Base-by-base conservation (phyloP, 2,113 vertebrate genomes). In the Macaca nemestrina region DNA sequence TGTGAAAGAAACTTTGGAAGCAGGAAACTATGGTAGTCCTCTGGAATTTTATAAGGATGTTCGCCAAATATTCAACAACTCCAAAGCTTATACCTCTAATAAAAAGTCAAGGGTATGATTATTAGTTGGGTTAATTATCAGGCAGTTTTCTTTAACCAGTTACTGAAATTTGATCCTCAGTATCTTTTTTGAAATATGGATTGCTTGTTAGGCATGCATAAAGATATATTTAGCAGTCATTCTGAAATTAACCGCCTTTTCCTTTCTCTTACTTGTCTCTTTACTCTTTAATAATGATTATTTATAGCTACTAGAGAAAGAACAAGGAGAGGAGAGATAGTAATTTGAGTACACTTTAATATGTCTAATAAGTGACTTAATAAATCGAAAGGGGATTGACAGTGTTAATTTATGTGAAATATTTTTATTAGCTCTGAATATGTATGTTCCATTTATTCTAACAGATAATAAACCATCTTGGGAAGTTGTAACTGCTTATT, bases 21-120 rank as follows among this genome's bases (percentile, higher is more conserved):
- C 98, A 82, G 99, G 98, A 88, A 99, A 99, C 98, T 99, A 99
- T 78, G 99, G 99, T 97, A 99, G 99, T 97, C 99, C 99, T 25
- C 98, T 99, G 98, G 99, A 99, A 99, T 99, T 99, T 96, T 99
- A 99, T 98, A 99, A 99, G 98, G 99, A 99, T 82, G 98, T 99
- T 86, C 99, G 99, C 52, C 99, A 99, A 95, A 99, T 99, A 98
- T 99, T 99, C 98, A 99, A 99, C 98, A 99, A 99, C 98, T 99
- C 99, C 90, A 99, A 99, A 99, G 99, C 99, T 75, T 99, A 99
- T 98, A 99, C 99, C 72, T 99, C 99, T 6, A 99, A 99, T 98
- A 99, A 99, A 98, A 99, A 99, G 95, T 99, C 99, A 86, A 99
- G 99, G 99, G 99, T 99, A 98, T 98, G 99, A 97, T 23, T 96